Conservation (phyloP, 1,140 invertebrate species). For the Thaumetopoea pityocampa region DNA sequence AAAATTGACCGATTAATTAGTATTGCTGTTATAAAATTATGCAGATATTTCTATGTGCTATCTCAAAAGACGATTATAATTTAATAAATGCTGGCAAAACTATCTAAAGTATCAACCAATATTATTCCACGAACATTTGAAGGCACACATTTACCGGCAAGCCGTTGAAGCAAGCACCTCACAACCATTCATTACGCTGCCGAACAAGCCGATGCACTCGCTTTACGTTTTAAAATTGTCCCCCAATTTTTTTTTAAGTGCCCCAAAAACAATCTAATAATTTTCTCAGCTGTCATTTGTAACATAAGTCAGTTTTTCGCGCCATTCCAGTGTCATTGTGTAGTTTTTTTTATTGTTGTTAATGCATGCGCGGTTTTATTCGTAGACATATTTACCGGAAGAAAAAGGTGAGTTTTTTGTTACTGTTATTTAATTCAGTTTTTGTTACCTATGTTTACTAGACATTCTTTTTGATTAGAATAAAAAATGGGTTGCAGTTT, state of each 20-base stretch:
- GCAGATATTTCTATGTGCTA: too few species aligned
- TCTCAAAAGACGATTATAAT: too few species aligned
- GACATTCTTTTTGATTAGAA: slow-evolving; percentile 3
- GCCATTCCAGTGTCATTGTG: slow-evolving; percentile 21
- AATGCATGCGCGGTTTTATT: slow-evolving; percentile 24
- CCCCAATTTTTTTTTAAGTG: slow-evolving; percentile 4
- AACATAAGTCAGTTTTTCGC: slow-evolving; percentile 42
- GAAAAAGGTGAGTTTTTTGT: slow-evolving; percentile 31
- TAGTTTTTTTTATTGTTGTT: slow-evolving; percentile 20
- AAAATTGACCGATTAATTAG: too few species aligned
- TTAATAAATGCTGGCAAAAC: background rate
- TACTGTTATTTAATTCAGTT: slow-evolving; percentile 1
- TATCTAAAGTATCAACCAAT: slow-evolving; percentile 45
- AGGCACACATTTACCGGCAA: slow-evolving; percentile 62
- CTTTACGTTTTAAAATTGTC: slow-evolving; percentile 5
- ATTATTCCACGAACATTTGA: slow-evolving; percentile 43
- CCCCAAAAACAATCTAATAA: too few species aligned
- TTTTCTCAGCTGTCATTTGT: background rate
- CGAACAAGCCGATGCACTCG: slow-evolving; percentile 50
- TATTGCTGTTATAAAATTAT: too few species aligned
- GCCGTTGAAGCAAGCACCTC: slow-evolving; percentile 55
- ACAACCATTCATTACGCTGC: slow-evolving; percentile 63
- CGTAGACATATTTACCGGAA: slow-evolving; percentile 11
- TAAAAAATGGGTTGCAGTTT: slow-evolving; percentile 3
- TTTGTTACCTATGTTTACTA: too few species aligned